These are phyloP conservation scores for Tanytarsus gracilentus DNA, from an alignment of 2,888 invertebrate genomes.

Conservation along the genomic window DNA sequence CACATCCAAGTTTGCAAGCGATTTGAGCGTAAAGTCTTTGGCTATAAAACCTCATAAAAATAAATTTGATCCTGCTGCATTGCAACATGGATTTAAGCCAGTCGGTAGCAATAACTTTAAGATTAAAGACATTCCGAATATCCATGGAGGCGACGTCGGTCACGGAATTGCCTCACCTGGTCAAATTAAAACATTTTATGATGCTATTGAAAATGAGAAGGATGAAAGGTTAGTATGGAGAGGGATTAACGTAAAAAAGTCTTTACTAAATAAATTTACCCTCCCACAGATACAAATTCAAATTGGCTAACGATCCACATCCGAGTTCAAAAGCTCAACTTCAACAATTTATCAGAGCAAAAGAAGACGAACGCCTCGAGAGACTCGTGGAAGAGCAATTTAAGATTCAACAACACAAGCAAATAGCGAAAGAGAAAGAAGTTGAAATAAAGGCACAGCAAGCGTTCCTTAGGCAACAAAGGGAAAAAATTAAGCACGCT, in stretches of 20 bases:
- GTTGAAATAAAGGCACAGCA: constrained; percentile 19
- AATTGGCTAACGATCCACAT: constrained; percentile 4
- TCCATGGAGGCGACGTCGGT: constrained; percentile 9
- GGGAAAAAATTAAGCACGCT: constrained; percentile 10
- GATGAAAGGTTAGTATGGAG: no score
- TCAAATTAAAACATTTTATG: constrained; percentile 19
- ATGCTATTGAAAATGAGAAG: neutral
- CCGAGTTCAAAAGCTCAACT: constrained; percentile 24
- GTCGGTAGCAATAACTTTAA: constrained; percentile 15
- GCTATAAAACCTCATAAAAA: constrained; percentile 4
- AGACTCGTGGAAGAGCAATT: constrained; percentile 26
- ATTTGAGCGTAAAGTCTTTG: constrained; percentile 8
- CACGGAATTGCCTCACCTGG: constrained; percentile 17
- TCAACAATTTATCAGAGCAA: constrained; percentile 24
- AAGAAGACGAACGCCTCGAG: constrained; percentile 29
- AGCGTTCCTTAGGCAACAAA: constrained; percentile 8
- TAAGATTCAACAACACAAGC: constrained; percentile 23
- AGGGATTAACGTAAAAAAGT: no score
- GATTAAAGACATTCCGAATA: constrained; percentile 19
- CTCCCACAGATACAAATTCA: neutral
- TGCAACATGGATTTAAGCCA: constrained; percentile 18
- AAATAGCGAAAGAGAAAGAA: constrained; percentile 17
- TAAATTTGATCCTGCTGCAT: constrained; percentile 21
- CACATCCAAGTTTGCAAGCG: constrained; percentile 1
- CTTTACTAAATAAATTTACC: no score